These are phyloP conservation scores for Girardinichthys multiradiatus DNA, from an alignment of 2,113 vertebrate species.

Conservation along the genomic window DNA sequence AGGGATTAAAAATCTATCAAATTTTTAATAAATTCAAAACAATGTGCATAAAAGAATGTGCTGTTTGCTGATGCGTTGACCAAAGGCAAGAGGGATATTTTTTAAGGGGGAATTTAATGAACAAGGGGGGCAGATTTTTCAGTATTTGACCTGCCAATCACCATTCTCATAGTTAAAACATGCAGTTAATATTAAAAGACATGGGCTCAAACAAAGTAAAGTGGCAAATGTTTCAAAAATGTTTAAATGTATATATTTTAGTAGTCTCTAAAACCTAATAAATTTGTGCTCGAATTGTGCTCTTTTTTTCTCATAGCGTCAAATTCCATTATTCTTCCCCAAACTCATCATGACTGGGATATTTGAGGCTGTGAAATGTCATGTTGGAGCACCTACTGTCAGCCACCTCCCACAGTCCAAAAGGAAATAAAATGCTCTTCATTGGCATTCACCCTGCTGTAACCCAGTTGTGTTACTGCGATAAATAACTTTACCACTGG, in stretches of 20 bases:
- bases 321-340: background rate
- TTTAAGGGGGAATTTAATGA: background rate
- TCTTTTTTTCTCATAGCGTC: background rate
- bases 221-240: background rate
- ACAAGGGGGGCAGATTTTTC: background rate
- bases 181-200: background rate
- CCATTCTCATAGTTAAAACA: background rate
- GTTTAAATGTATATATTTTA: background rate
- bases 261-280: too few species aligned
- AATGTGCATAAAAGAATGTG: background rate
- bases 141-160: background rate
- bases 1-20: too few species aligned
- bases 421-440: background rate
- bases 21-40: too few species aligned
- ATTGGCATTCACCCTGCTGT: conserved; percentile 38
- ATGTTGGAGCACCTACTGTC: conserved; percentile 15
- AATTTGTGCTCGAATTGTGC: too few species aligned
- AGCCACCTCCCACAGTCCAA: conserved; percentile 2
- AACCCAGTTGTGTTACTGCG: conserved; percentile 13
- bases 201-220: too few species aligned
- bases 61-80: too few species aligned
- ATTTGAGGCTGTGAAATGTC: conserved; percentile 16
- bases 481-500: conserved; percentile 5
- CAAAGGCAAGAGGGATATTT: background rate
- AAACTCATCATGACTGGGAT: conserved; percentile 1